phyloP scores from a whole-genome alignment of 2,113 vertebrate species.

The Nanorana parkeri region DNA sequence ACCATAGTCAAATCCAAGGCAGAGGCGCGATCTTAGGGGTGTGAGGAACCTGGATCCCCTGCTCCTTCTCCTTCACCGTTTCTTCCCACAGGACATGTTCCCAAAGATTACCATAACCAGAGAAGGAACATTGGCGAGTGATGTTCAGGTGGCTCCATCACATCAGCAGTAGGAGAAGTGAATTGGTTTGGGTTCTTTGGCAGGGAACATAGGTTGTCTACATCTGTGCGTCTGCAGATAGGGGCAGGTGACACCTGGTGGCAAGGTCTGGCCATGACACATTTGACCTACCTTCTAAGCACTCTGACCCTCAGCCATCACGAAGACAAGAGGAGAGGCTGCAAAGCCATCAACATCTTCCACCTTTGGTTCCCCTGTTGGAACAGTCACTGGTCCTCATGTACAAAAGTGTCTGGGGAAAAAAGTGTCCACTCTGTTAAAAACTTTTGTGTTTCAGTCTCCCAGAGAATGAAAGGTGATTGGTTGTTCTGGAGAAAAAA shows the following conservation, averaged over 20 bases:
- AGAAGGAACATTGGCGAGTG: background rate
- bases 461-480: no score
- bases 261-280: background rate
- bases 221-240: background rate
- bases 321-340: background rate
- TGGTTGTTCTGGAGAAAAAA: no score
- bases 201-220: background rate
- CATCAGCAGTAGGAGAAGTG: background rate
- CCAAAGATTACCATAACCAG: background rate
- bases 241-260: background rate
- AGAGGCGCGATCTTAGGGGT: conserved; percentile 89
- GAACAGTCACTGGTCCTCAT: background rate
- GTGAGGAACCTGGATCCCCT: conserved; percentile 23
- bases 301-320: background rate
- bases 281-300: background rate
- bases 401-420: no score
- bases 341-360: background rate
- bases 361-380: conserved; percentile 1
- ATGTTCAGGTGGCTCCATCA: background rate
- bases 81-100: conserved; percentile 27
- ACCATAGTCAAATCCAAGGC: conserved; percentile 99
- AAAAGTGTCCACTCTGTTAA: no score
- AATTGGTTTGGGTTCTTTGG: conserved; percentile 13
- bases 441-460: no score
- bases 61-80: background rate